Evolutionary conservation across 2,888 invertebrate genomes (phyloP), one percentile per base, ranked within the genome.

Genomic region (Sclerodermus sp.): DNA sequence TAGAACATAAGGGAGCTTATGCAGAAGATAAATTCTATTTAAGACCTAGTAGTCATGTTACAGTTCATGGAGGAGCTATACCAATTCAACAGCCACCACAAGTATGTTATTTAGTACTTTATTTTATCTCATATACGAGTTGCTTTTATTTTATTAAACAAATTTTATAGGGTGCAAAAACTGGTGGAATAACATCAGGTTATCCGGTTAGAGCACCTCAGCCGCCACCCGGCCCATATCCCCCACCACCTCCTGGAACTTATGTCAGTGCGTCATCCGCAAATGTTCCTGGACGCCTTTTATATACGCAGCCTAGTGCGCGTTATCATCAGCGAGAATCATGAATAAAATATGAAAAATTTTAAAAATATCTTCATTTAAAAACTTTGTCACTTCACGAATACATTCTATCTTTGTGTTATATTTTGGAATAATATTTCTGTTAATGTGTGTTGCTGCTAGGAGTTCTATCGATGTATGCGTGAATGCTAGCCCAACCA

Each of bases 171-270:
- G 85, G 85, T 51, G 79, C 86, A n/a, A 89, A 90, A 72, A 84
- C 88, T 1, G 90, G 91, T 53, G 89, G 90, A 67, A 92, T 93
- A 54, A 89, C 91, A 0, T 87, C 91, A 53, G 91, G 91, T 1
- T 93, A 91, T 81, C 90, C 91, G 0, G 89, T 91, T 1, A 84
- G 90, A 57, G 70, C 76, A 15, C 74, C 77, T 2, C 77, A 77
- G 52, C 73, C 23, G 23, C 73, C 74, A 3, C 70, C 72, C 12
- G 68, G 64, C 13, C 69, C 73, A 6, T 71, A 73, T 47, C 70
- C 71, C 14, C 68, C 67, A 2, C 68, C 67, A 52, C 62, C 76
- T 23, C 73, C 74, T 14, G 74, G 74, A 34, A 68, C 71, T 29
- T 76, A 77, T 6, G 76, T 77, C 6, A 73, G 64, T 31, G 70